These are phyloP conservation scores for Lysandra bellargus DNA, from an alignment of 2,888 invertebrate genomes.

Conservation along the genomic window DNA sequence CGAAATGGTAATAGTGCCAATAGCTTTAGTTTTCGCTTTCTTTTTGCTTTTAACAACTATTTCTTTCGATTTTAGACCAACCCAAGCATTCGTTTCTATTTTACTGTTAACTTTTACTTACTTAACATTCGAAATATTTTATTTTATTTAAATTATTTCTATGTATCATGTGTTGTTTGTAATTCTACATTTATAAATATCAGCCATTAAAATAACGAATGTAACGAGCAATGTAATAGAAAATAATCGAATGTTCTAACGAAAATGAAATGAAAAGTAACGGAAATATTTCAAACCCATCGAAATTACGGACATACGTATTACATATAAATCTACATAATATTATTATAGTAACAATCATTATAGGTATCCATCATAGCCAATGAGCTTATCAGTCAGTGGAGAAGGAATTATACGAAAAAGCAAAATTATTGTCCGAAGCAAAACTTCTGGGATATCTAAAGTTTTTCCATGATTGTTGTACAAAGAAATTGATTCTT, in stretches of 20 bases:
- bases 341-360: neutral
- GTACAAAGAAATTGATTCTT: too few species aligned
- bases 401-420: neutral
- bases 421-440: too few species aligned
- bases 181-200: neutral
- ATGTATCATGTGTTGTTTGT: too few species aligned
- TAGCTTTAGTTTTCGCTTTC: neutral
- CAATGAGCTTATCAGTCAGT: neutral
- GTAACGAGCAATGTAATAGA: neutral
- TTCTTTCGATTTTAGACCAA: neutral
- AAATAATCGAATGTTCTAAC: neutral
- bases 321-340: neutral
- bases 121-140: too few species aligned
- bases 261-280: neutral
- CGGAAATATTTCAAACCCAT: neutral
- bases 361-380: neutral
- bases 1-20: neutral
- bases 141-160: too few species aligned
- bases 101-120: neutral
- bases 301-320: neutral
- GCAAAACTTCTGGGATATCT: too few species aligned
- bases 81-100: neutral
- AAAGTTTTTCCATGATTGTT: too few species aligned
- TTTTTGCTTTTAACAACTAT: neutral
- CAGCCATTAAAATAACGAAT: neutral